Evolutionary conservation across 1,140 invertebrate species (phyloP).

Genomic region (Euwallacea fornicatus): DNA sequence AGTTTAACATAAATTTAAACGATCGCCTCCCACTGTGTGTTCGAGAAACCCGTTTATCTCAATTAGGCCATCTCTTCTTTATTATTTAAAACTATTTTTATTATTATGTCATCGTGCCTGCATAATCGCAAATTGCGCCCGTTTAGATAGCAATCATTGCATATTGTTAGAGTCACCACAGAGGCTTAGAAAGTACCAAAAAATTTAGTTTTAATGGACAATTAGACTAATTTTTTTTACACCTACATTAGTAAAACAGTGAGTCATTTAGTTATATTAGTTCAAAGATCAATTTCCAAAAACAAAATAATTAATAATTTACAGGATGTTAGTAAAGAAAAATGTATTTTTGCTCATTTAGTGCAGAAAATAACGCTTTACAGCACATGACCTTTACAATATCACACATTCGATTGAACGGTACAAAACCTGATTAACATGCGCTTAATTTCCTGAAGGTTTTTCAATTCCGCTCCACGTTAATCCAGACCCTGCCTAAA

Average conservation of each 20-base stretch:
- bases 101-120: slow-evolving; percentile 10
- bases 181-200: too few species aligned
- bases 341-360: too few species aligned
- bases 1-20: slow-evolving; percentile 10
- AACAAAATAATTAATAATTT: too few species aligned
- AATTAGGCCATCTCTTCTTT: slow-evolving; percentile 4
- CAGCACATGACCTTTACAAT: not conserved
- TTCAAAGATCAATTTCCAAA: too few species aligned
- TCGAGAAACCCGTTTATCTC: slow-evolving; percentile 5
- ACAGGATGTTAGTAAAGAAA: too few species aligned
- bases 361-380: too few species aligned
- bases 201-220: too few species aligned
- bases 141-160: too few species aligned
- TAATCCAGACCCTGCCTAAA: not conserved
- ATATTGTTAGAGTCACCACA: too few species aligned
- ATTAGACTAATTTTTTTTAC: too few species aligned
- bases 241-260: too few species aligned
- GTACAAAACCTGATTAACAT: not conserved
- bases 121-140: not conserved
- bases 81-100: not conserved
- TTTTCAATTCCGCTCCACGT: not conserved
- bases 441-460: slow-evolving; percentile 6
- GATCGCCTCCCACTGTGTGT: slow-evolving; percentile 2
- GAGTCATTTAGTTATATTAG: too few species aligned
- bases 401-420: not conserved